These are phyloP conservation scores for Syngnathus acus DNA, from an alignment of 2,797 vertebrate species.

Conservation along the genomic window DNA sequence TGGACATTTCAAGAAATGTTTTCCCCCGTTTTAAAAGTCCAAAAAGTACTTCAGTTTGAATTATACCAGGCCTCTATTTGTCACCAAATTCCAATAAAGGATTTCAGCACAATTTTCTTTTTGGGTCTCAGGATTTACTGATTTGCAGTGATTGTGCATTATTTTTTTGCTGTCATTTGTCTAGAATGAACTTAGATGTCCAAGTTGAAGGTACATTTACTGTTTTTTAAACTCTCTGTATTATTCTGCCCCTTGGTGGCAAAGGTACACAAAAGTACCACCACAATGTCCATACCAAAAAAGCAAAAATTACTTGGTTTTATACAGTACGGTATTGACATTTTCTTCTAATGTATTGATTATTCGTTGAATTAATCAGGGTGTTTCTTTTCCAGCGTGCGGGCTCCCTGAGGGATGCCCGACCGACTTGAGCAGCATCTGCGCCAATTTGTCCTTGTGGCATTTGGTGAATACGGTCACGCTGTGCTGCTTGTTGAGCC, in stretches of 20 bases:
- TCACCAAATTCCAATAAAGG: slow-evolving; percentile 70
- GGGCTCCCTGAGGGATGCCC: slow-evolving; percentile 31
- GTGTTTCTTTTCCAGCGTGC: neutral
- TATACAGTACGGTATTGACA: neutral
- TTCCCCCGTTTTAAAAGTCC: slow-evolving; percentile 41
- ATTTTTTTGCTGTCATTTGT: neutral
- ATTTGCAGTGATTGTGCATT: neutral
- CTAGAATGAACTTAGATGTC: too few species aligned
- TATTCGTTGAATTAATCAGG: neutral
- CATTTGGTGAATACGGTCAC: slow-evolving; percentile 63
- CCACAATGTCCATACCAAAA: too few species aligned
- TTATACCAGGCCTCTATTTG: slow-evolving; percentile 56
- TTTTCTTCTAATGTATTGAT: neutral
- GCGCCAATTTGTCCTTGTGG: slow-evolving; percentile 55
- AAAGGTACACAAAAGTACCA: too few species aligned
- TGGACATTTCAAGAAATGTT: slow-evolving; percentile 68
- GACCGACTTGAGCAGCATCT: slow-evolving; percentile 59
- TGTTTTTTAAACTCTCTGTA: too few species aligned
- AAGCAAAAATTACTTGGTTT: too few species aligned
- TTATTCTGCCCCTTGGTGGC: too few species aligned
- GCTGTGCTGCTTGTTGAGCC: slow-evolving; percentile 57
- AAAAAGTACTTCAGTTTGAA: slow-evolving; percentile 49
- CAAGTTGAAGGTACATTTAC: too few species aligned
- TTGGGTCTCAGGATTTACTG: neutral
- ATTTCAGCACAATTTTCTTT: slow-evolving; percentile 37